Evolutionary conservation across 2,113 vertebrate genomes (phyloP).

Genomic region (Tetraodon nigroviridis): DNA sequence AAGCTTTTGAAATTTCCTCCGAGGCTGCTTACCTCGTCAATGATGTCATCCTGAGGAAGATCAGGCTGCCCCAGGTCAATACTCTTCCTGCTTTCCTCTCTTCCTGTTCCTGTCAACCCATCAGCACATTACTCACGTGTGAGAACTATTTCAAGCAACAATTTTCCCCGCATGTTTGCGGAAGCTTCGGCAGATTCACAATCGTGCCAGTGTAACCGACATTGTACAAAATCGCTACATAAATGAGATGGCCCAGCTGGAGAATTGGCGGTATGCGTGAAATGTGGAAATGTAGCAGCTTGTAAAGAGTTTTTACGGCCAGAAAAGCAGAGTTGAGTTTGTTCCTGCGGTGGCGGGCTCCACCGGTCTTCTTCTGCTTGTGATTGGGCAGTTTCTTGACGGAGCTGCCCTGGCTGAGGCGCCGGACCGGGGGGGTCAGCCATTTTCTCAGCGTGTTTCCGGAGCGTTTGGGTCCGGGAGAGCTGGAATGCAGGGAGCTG

Average conservation of each 20-base stretch:
- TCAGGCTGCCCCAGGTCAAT: constrained; percentile 87
- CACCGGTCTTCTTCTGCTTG: constrained; percentile 76
- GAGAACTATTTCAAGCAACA: not conserved
- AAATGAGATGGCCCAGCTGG: too few relatives aligned
- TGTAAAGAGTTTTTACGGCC: not conserved
- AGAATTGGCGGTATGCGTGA: not conserved
- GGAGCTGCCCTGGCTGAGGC: constrained; percentile 88
- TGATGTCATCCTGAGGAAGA: constrained; percentile 83
- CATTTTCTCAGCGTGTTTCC: constrained; percentile 97
- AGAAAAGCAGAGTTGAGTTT: not conserved
- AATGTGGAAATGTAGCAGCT: not conserved
- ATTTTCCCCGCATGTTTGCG: too few relatives aligned
- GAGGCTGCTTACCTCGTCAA: constrained; percentile 79
- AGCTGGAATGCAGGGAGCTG: constrained; percentile 88
- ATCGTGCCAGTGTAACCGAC: not conserved
- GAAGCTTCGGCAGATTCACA: too few relatives aligned
- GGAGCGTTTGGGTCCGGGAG: constrained; percentile 90
- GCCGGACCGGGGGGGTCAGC: constrained; percentile 91
- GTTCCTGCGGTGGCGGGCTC: not conserved
- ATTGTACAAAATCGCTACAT: too few relatives aligned
- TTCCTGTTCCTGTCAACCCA: constrained; percentile 40
- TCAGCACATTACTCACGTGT: not conserved
- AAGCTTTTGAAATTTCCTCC: too few relatives aligned
- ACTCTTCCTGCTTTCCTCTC: constrained; percentile 84
- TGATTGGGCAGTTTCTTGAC: constrained; percentile 84